Percentiles rank a stretch among this genome's conserved stretches.
Conservation (phyloP, 2,113 vertebrate genomes). For the Catharus minimus region DNA sequence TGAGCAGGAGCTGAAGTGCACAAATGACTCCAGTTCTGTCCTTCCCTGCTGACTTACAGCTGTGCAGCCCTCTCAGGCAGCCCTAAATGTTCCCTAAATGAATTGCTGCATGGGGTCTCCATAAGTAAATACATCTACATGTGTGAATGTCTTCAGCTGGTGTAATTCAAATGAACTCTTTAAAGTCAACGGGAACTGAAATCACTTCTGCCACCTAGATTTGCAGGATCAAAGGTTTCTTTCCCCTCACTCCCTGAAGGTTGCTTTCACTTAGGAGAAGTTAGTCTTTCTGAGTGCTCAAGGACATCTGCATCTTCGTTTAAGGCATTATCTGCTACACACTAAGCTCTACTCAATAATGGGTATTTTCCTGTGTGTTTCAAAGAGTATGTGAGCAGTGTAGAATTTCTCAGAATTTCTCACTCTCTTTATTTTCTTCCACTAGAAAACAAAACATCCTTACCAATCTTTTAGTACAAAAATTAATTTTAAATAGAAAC, state of each 20-base stretch:
- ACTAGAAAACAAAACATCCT: neutral
- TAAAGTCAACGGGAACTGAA: neutral
- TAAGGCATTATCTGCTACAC: neutral
- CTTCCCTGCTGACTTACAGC: neutral
- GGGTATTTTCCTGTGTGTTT: neutral
- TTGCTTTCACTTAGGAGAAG: neutral
- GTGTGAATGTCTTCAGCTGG: neutral
- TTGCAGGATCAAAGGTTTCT: neutral
- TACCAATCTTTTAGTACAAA: neutral
- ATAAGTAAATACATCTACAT: neutral
- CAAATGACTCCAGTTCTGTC: neutral
- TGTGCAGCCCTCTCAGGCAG: neutral
- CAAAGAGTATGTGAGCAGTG: neutral
- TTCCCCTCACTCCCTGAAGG: rapidly evolving
- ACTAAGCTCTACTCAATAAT: neutral
- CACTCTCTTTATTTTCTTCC: neutral
- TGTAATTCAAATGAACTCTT: neutral
- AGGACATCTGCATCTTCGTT: neutral
- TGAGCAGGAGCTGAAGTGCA: neutral
- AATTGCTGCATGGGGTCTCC: neutral
- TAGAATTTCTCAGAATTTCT: neutral
- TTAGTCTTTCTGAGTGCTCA: neutral
- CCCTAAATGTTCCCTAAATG: rapidly evolving
- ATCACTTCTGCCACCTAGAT: neutral
- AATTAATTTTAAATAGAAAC: neutral